phyloP scores from a whole-genome alignment of 1,140 invertebrate genomes.

The Brachionus paranguensis region DNA sequence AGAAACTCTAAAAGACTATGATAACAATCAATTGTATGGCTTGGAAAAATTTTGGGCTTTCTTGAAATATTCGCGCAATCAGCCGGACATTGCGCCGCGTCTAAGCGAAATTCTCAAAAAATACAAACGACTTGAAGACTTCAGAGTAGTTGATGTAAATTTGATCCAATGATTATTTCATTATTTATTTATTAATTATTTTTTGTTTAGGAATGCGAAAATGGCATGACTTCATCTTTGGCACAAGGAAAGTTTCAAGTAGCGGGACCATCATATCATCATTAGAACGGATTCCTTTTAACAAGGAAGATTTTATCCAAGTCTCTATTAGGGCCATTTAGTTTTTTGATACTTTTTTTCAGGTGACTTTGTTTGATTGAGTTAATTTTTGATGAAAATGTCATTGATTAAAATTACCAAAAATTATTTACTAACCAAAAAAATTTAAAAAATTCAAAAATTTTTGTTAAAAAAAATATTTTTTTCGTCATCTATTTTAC shows the following conservation, averaged over 20 bases:
- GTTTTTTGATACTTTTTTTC: neutral
- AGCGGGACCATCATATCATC: neutral
- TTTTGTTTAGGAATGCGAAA: neutral
- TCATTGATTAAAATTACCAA: neutral
- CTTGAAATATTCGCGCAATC: conserved; percentile 64
- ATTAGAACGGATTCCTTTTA: neutral
- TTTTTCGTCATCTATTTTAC: neutral
- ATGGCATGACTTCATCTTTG: neutral
- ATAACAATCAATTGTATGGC: conserved; percentile 80
- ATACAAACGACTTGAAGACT: conserved; percentile 91
- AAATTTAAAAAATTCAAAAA: neutral
- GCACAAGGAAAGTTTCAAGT: conserved; percentile 23
- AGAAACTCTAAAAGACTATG: conserved; percentile 84
- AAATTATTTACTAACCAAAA: neutral
- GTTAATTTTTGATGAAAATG: neutral
- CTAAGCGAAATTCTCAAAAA: conserved; percentile 73
- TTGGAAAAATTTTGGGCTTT: conserved; percentile 99
- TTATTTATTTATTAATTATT: neutral
- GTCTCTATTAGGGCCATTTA: neutral
- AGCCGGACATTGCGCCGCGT: conserved; percentile 67
- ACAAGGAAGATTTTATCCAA: neutral
- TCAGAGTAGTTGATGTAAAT: conserved; percentile 55
- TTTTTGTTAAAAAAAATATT: neutral
- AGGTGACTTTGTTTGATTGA: neutral
- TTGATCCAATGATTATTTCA: neutral